Evolutionary conservation across 1,140 invertebrate species (phyloP).

Genomic region (Pentalonia nigronervosa): DNA sequence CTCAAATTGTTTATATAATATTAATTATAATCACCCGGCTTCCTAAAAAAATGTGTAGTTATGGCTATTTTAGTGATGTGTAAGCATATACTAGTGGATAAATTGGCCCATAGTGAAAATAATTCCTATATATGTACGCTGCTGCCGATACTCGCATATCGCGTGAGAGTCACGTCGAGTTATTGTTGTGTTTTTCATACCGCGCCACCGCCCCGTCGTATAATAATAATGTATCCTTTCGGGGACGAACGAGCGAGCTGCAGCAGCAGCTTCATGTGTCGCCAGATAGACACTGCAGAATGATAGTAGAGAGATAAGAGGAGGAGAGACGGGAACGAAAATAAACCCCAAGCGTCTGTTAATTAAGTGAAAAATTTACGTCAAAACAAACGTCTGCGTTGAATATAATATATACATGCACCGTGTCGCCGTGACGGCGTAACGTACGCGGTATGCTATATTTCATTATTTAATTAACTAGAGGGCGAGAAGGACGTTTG

Average conservation of each 20-base stretch:
- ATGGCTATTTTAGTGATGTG: no score
- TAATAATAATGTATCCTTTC: neutral
- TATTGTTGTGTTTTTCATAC: conserved; percentile 26
- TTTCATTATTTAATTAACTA: conserved; percentile 57
- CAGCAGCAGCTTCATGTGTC: neutral
- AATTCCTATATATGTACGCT: no score
- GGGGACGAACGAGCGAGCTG: neutral
- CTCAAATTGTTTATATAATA: no score
- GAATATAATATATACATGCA: conserved; percentile 15
- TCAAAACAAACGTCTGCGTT: conserved; percentile 55
- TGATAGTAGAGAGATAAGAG: neutral
- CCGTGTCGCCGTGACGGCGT: neutral
- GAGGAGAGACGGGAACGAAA: neutral
- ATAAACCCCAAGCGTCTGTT: conserved; percentile 37
- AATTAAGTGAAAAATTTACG: conserved; percentile 57
- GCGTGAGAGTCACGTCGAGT: neutral
- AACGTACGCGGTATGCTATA: conserved; percentile 25
- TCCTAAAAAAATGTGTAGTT: no score
- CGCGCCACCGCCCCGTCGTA: neutral
- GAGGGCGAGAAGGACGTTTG: conserved; percentile 49
- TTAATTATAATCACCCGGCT: no score
- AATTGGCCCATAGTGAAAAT: no score
- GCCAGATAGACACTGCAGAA: neutral
- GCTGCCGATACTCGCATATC: neutral
- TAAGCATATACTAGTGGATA: no score